Evolutionary conservation across 2,888 invertebrate species (phyloP).

Genomic region (Sinodicranocentrus sp.): DNA sequence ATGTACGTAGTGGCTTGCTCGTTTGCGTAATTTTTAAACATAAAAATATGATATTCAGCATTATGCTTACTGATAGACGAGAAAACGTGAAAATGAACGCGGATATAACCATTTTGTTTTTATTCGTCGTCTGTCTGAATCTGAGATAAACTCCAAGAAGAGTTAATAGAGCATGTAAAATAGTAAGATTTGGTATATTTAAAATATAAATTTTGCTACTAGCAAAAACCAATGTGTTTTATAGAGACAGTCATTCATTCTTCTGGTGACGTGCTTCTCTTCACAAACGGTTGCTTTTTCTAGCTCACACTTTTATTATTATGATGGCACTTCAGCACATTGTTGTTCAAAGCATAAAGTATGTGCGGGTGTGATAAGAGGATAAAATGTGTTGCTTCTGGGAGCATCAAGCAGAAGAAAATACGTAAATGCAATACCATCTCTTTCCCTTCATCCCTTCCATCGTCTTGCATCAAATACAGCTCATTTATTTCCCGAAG

Average conservation of each 20-base stretch:
- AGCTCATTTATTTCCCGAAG: slow-evolving; percentile 47
- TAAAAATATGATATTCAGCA: too few species aligned
- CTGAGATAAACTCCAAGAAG: too few species aligned
- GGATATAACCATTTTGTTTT: background rate
- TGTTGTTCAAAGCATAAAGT: slow-evolving; percentile 47
- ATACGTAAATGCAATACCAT: background rate
- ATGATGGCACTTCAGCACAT: background rate
- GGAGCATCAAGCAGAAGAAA: slow-evolving; percentile 15
- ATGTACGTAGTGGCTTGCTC: too few species aligned
- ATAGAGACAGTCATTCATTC: background rate
- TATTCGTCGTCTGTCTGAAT: too few species aligned
- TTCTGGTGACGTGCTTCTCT: background rate
- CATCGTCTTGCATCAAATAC: background rate
- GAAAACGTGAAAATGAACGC: background rate
- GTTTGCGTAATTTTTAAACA: too few species aligned
- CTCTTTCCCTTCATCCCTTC: background rate
- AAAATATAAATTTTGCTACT: too few species aligned
- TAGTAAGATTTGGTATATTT: too few species aligned
- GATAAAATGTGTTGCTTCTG: slow-evolving; percentile 61
- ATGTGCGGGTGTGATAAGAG: slow-evolving; percentile 66
- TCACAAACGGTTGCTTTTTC: background rate
- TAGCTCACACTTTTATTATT: slow-evolving; percentile 5
- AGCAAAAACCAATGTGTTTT: too few species aligned
- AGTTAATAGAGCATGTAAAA: too few species aligned
- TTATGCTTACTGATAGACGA: too few species aligned